Base-by-base conservation (phyloP, 2,113 vertebrate genomes). In the Megaceryle torquata region DNA sequence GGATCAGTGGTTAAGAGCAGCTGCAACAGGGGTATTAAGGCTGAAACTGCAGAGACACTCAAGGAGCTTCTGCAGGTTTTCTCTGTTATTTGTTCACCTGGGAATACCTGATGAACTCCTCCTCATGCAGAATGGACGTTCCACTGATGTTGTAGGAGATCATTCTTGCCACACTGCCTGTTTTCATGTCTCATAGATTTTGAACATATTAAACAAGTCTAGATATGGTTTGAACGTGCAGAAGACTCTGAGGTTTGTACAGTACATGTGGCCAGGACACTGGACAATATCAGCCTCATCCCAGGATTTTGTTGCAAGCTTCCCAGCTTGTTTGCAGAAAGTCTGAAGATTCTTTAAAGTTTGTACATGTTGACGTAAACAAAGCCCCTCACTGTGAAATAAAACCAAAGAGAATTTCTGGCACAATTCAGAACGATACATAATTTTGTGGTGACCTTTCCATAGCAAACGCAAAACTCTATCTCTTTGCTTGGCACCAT, bases 371-470 rank as follows among this genome's bases (percentile, higher is more conserved):
- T 96, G 95, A 92, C 24, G 48, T 64, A 59, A 94, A 82, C 93
- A 82, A 70, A 93, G 76, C 44, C 88, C 89, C 89, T 92, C 2
- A 0, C 77, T 57, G 37, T 1, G 1, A 72, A 57, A 80, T 31
- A 65, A 83, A 88, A 65, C 56, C 79, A 31, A 68, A 82, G 88
- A 60, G 67, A 92, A 51, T 95, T 96, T 95, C 93, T 97, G 95
- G 94, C 95, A 89, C 82, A 31, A 56, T 44, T 56, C 50, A 64
- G 54, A 60, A 82, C 0, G 24, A 89, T 91, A 50, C 88, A 95
- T 94, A 94, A 92, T 89, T 93, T 86, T 43, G 79, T 37, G 53
- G 57, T 91, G 92, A 95, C 77, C 70, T 95, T 77, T 89, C 81
- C 59, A 26, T n/a, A 82, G 61, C 69, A 60, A 83, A 71, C 2